Evolutionary conservation across 1,140 invertebrate species (phyloP).

Genomic region (Gryon sp.): DNA sequence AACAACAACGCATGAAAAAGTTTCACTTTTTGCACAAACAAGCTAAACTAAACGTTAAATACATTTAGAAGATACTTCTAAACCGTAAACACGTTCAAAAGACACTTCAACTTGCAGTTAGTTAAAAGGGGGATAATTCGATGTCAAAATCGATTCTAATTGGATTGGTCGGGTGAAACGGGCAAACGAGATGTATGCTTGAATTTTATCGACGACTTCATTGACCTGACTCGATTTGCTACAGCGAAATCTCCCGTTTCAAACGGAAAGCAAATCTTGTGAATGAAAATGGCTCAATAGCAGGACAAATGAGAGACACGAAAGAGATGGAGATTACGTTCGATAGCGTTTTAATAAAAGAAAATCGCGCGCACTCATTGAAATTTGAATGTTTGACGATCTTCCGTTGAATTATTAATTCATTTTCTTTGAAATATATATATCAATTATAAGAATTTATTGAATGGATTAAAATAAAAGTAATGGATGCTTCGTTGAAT

Average conservation of each 20-base stretch:
- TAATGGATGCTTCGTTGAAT: no score
- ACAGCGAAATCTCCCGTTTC: no score
- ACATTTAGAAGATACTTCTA: no score
- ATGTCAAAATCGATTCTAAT: not conserved
- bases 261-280: not conserved
- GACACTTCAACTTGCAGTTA: no score
- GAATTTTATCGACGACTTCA: constrained; percentile 1
- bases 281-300: not conserved
- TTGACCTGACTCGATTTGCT: no score
- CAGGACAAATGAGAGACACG: not conserved
- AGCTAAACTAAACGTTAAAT: no score
- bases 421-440: not conserved
- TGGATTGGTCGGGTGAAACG: constrained; percentile 1
- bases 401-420: constrained; percentile 1
- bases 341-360: no score
- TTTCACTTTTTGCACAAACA: constrained; percentile 15
- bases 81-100: no score
- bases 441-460: constrained; percentile 9
- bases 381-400: not conserved
- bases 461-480: constrained; percentile 2
- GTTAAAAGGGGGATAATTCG: no score
- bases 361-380: no score
- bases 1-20: constrained; percentile 17
- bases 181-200: not conserved
- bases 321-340: no score